phyloP scores from a whole-genome alignment of 1,140 invertebrate species.

The Neoseiulus cucumeris region DNA sequence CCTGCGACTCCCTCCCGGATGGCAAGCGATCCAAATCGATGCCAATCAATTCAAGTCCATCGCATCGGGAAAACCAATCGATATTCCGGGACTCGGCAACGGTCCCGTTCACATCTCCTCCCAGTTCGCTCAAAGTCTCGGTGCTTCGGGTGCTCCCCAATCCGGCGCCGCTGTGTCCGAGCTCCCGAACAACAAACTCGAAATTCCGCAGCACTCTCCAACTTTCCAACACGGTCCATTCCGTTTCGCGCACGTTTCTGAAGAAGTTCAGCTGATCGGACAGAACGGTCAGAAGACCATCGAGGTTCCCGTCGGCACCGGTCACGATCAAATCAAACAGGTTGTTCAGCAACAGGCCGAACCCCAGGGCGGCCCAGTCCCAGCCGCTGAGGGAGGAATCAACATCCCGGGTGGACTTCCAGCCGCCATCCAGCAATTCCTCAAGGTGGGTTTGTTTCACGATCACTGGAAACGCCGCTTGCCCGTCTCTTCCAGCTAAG shows the following conservation, averaged over 20 bases:
- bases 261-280: conserved; percentile 1
- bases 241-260: neutral
- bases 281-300: conserved; percentile 5
- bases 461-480: too few species aligned
- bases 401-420: neutral
- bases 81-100: neutral
- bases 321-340: conserved; percentile 6
- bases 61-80: neutral
- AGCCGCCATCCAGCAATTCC: conserved; percentile 2
- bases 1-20: neutral
- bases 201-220: neutral
- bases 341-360: neutral
- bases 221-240: neutral
- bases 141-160: neutral
- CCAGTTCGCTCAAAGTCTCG: neutral
- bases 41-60: conserved; percentile 3
- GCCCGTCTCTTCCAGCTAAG: too few species aligned
- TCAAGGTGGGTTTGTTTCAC: neutral
- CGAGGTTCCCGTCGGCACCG: neutral
- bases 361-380: neutral
- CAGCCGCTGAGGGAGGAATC: neutral
- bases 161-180: neutral
- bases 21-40: conserved; percentile 9
- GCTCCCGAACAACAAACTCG: conserved; percentile 1
- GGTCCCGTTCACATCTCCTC: neutral